Conservation (phyloP, 2,113 vertebrate species). For the Puffinus mauretanicus region DNA sequence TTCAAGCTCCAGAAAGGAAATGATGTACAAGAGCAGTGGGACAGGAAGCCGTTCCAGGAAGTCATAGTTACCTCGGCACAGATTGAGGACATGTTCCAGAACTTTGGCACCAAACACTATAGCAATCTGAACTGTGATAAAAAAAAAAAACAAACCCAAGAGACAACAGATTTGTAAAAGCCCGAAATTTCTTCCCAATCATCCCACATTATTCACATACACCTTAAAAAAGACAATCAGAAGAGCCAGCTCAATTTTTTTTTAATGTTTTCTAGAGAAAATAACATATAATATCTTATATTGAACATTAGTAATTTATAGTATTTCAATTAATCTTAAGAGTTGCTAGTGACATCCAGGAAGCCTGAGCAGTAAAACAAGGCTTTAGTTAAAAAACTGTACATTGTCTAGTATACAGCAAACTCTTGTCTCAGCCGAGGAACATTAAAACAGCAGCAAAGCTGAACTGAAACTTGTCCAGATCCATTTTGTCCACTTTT, state of each 20-base stretch:
- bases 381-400: not conserved
- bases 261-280: not conserved
- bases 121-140: constrained; percentile 67
- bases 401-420: not conserved
- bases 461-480: not conserved
- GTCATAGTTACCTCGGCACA: constrained; percentile 78
- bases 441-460: not conserved
- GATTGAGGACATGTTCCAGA: constrained; percentile 70
- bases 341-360: not conserved
- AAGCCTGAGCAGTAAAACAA: not conserved
- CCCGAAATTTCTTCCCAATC: not conserved
- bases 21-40: constrained; percentile 70
- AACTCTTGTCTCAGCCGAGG: not conserved
- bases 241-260: not conserved
- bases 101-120: constrained; percentile 71
- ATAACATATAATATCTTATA: not conserved
- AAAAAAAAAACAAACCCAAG: constrained; percentile 36
- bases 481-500: not conserved
- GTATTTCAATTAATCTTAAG: not conserved
- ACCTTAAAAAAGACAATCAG: not conserved
- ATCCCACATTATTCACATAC: not conserved
- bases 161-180: not conserved
- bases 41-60: constrained; percentile 80
- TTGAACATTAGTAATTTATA: not conserved
- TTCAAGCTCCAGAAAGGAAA: constrained; percentile 77